Base-by-base conservation (phyloP, 23 tunicate genomes). In the Diplosoma virens region DNA sequence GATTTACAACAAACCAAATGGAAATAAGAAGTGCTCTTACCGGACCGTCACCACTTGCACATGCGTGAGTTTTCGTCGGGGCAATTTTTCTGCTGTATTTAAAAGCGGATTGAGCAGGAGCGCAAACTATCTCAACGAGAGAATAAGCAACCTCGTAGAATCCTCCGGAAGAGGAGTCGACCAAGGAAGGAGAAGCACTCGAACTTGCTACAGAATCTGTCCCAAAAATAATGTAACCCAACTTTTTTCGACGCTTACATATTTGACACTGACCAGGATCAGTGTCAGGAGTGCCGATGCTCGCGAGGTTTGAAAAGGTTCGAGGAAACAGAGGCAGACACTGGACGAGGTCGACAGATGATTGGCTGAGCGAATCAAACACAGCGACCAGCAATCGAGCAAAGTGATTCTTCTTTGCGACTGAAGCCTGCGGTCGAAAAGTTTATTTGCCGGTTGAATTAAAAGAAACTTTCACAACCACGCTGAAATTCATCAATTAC, bases 311-410 rank as follows among this genome's bases (percentile, higher is more conserved):
- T 35, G 86, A 80, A 41, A 80, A 41, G 9, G 83, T 56, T 3
- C 86, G 77, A 1, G 94, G 94, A 50, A 87, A 87, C 22, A 87
- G 79, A 6, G 94, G 94, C 1, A 87, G 73, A 58, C 94, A 87
- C 58, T 77, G 82, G 0, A 87, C 86, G 25, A 77, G 75, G 54
- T 87, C 76, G 26, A 81, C 46, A 4, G 71, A 33, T 16, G 82
- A 78, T 31, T 81, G 94, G 36, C 86, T 58, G n/a, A 87, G 63
- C 7, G 86, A 66, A 67, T 87, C 94, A 9, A 87, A 64, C 33
- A 70, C 78, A 1, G 68, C 70, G 3, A 75, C 82, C 6, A 87
- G 36, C n/a, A 79, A 27, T 26, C 92, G 46, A 3, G 78, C 76
- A 37, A 61, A 33, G 47, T 63, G 71, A 4, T 48, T 30, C 20